phyloP scores from a whole-genome alignment of 1,140 invertebrate genomes.

The Dendrolimus kikuchii region DNA sequence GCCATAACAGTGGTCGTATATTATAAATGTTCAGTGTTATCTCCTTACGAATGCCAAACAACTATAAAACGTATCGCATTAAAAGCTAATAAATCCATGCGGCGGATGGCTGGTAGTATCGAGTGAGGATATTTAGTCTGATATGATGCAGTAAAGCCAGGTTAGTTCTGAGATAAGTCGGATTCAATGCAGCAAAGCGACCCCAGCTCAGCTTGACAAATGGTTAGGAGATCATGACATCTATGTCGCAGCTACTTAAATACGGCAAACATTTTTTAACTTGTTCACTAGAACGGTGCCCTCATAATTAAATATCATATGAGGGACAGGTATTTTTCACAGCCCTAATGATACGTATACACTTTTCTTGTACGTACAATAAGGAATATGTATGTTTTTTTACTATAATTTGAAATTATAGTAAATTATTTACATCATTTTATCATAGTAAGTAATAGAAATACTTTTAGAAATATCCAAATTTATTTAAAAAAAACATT shows the following conservation, averaged over 20 bases:
- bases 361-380: no score
- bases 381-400: no score
- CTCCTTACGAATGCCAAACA: not conserved
- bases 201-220: slow-evolving; percentile 48
- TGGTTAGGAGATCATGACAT: slow-evolving; percentile 23
- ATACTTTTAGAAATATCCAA: no score
- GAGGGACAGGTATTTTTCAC: no score
- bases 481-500: no score
- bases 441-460: no score
- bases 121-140: slow-evolving; percentile 39
- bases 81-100: slow-evolving; percentile 25
- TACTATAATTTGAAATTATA: no score
- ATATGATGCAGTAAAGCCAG: slow-evolving; percentile 49
- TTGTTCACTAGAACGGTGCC: no score
- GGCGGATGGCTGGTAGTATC: slow-evolving; percentile 27
- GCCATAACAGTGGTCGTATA: not conserved
- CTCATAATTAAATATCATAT: no score
- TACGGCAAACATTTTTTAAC: slow-evolving; percentile 1
- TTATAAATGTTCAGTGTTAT: slow-evolving; percentile 1
- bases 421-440: no score
- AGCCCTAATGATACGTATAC: no score
- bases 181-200: slow-evolving; percentile 27
- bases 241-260: no score
- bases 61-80: slow-evolving; percentile 1
- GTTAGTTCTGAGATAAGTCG: slow-evolving; percentile 48